Base-by-base conservation (phyloP, 2,797 vertebrate genomes). In the Scarus forsteni region DNA sequence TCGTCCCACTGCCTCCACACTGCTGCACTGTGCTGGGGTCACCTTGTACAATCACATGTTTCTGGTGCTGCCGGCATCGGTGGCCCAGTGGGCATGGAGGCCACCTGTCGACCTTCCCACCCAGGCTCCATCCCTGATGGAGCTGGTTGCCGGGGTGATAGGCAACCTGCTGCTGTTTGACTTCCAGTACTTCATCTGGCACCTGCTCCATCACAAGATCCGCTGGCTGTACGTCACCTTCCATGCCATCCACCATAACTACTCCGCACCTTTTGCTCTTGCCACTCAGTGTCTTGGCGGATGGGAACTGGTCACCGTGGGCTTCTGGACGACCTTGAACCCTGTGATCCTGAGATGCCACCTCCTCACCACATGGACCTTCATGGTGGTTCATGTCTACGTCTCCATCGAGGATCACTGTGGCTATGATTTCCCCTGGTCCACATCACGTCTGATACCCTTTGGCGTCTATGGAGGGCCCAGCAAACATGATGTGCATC, bases 141-240 rank as follows among this genome's bases (percentile, higher is more conserved):
- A 92, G 77, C 71, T 94, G 45, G 55, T 69, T 1, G 46, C 66
- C 0, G 94, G 93, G 0, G 86, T 95, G 15, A 67, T 83, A 15
- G 85, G 81, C 50, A 94, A 92, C 71, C 89, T 95, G 8, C 86
- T 95, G 19, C 90, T 94, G 6, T 95, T 95, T 81, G 93, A 95
- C 81, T 90, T 94, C 52, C 93, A 95, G 73, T 94, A 94, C 72
- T 95, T 90, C 76, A 90, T 94, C 81, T 95, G 94, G 93, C 94
- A 95, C 69, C 57, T 92, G 61, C 79, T 93, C 46, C 92, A 95
- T 52, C 92, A 94, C 83, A 87, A 56, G 66, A 80, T 92, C 77
- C 80, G 66, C 67, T 94, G 92, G 92, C 82, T 94, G 36, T 94
- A 93, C 14, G 80, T 89, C 39, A 94, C 87, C 15, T 94, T 94